phyloP scores from a whole-genome alignment of 2,888 invertebrate genomes.

The Zele albiditarsus region DNA sequence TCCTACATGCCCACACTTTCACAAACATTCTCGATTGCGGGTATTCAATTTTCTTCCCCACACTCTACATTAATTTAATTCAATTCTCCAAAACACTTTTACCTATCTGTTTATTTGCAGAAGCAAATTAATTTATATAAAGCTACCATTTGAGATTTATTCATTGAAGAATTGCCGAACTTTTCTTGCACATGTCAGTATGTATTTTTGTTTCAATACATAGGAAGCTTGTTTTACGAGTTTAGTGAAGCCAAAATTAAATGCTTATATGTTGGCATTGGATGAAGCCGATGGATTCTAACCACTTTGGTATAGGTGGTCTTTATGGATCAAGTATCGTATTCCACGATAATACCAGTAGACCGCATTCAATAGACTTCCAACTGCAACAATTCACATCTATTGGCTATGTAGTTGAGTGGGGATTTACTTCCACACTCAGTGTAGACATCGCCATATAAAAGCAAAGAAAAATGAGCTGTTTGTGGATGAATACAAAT shows the following conservation, averaged over 20 bases:
- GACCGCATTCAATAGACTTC: not conserved
- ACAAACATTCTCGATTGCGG: not conserved
- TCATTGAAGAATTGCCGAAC: too few species aligned
- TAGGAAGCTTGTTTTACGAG: not conserved
- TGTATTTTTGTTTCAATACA: too few species aligned
- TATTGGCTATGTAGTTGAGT: not conserved
- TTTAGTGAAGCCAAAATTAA: not conserved
- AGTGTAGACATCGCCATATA: not conserved
- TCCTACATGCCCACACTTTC: not conserved
- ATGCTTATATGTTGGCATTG: not conserved
- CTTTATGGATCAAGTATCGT: conserved; percentile 9
- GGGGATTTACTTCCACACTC: not conserved
- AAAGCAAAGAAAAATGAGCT: too few species aligned
- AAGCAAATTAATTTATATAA: too few species aligned
- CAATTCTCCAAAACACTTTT: not conserved
- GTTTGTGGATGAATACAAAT: too few species aligned
- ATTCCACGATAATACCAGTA: not conserved
- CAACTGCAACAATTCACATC: conserved; percentile 7
- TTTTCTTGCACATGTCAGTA: too few species aligned
- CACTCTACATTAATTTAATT: not conserved
- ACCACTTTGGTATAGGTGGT: not conserved
- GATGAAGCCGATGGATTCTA: not conserved
- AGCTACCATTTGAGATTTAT: too few species aligned
- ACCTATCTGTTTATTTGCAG: not conserved
- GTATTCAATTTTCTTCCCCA: conserved; percentile 10